Evolutionary conservation across 2,888 invertebrate species (phyloP), one percentile per base, ranked within the genome.

Genomic region (Drosophila longiperda): DNA sequence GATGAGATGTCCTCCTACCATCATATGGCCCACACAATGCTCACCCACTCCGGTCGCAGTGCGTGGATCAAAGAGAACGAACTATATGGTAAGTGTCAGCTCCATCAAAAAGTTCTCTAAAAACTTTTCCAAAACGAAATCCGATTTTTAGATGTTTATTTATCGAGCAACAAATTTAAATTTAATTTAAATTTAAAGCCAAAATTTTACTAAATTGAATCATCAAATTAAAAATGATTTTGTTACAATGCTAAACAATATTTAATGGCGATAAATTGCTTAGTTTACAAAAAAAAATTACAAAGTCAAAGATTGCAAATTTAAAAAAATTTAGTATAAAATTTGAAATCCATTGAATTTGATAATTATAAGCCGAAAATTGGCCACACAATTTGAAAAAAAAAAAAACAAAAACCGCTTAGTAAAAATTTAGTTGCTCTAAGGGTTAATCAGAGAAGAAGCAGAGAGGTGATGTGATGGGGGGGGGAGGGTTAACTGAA

Each of bases 61-160:
- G 89, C 92, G 11, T 93, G 93, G 93, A 91, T 93, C 68, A 92
- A 93, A 71, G 93, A 93, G 73, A 92, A 90, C 61, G 93, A 93
- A 62, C 79, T 92, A 61, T 93, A 93, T 74, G 93, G 93, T 93
- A 73, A 91, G 92, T 91, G 42, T 29, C 29, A 29, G 0, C 29
- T 29, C 29, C 29, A 29, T 29, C 3, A 29, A 6, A 6, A 29
- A 29, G 6, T 6, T 5, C 29, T 6, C 29, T 6, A 29, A 32
- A 32, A n/a, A 42, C 8, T 20, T 20, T 1, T 1, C 1, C 6
- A 20, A 12, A 42, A 11, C 11, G 11, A 20, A 20, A 11, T 12
- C 11, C 1, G 11, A 5, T 42, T 42, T 11, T 40, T 12, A 1
- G 42, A 6, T 20, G 3, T 7, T 20, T 40, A 40, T 40, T 40